Base-by-base conservation (phyloP, 2,888 invertebrate genomes). In the Rhimphoctona megacephalus region DNA sequence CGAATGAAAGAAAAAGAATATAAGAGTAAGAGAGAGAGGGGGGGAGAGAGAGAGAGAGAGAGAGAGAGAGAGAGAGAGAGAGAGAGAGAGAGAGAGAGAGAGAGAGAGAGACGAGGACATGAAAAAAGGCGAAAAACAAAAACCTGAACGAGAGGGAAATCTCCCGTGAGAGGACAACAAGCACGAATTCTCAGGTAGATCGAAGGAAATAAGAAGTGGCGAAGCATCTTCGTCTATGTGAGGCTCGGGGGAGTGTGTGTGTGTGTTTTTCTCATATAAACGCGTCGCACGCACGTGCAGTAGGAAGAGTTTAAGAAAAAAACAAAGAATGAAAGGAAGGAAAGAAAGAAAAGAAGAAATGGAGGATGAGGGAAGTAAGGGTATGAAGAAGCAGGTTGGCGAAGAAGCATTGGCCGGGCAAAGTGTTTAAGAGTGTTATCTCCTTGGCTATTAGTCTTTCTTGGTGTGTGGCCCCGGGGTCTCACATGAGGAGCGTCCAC, bases 341-440 rank as follows among this genome's bases (percentile, higher is more conserved):
- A 66, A 81, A 78, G 57, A 43, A 22, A 73, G 67, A 86, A 77
- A 81, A 64, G 76, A 78, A 79, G 70, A 82, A 73, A 76, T 81
- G 69, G 80, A 85, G 79, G 36, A 52, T 73, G 77, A 49, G 61
- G 57, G 85, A 85, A 66, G 81, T 81, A 78, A 81, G 69, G 52
- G 46, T 52, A 69, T 83, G 86, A 83, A 83, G 87, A 80, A 85
- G 83, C 92, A 92, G 91, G 92, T 92, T 92, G 92, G 82, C 91
- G 91, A 92, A 93, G 93, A 94, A 93, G 93, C 93, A 93, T 93
- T 92, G 93, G 92, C 92, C 92, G 92, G 93, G 92, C 93, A 93
- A 94, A 94, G 94, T 94, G 94, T 94, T 94, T 94, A 94, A 94
- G 92, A 93, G 93, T 92, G 94, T 94, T 94, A 94, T 94, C 94